Base-by-base conservation (phyloP, 2,888 invertebrate species). In the Lymantria monacha region DNA sequence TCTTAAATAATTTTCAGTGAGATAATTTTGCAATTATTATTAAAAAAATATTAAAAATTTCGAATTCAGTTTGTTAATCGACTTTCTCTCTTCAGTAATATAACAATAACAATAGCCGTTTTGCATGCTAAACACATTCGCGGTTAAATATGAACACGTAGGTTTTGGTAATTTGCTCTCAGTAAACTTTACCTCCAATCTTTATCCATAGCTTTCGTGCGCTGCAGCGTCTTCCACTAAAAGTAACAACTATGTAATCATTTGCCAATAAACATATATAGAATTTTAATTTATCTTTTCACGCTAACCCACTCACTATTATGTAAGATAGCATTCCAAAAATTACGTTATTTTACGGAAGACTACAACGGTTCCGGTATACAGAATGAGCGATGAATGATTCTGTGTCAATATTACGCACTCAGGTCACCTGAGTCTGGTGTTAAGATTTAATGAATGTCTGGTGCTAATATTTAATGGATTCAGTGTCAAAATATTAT, bases 31-130 rank as follows among this genome's bases (percentile, higher is more conserved):
- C 22, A 22, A 22, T 22, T 22, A 22, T 22, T 22, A 22, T 22
- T 22, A 3, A 3, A 22, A 3, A 3, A 22, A 3, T 3, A 5
- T 22, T 3, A 22, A 22, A 36, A 11, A 9, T 36, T 36, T 36
- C 7, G 11, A 36, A n/a, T 7, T 7, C 36, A 7, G 36, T 69
- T 22, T 22, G 61, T 68, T 69, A 54, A 57, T 58, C 56, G 61
- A 73, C 81, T 81, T 81, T 82, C 81, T 72, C 80, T 65, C 22
- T 59, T 55, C 57, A 63, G 65, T 65, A 65, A 64, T 70, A 57
- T 60, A 61, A 61, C 70, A 68, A n/a, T 62, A 64, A 69, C 66
- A 63, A 63, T 71, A 63, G 48, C 46, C 14, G 51, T 55, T 70
- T 67, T 59, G 62, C 66, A 56, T 66, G 63, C 64, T 60, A 57